A percentile compares a stretch with the other conserved stretches of the same genome.
Evolutionary conservation across 2,888 invertebrate species (phyloP).

Genomic region (Nemotelus nigrinus): DNA sequence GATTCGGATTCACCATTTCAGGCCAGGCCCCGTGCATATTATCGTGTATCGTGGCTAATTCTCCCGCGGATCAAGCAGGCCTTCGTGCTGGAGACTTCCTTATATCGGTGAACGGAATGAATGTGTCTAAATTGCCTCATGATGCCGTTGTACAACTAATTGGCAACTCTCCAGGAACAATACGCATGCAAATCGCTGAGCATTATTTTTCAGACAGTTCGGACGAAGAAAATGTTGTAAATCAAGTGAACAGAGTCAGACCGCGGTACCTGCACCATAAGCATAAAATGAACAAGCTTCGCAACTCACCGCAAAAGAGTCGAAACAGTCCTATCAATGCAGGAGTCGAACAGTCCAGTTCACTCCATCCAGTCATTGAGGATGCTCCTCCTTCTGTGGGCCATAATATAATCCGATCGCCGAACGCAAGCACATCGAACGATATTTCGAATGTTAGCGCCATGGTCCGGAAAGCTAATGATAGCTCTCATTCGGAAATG

Average conservation of each 20-base stretch:
- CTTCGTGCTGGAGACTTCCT: conserved; percentile 92
- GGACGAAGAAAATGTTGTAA: conserved; percentile 75
- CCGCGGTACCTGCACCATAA: conserved; percentile 67
- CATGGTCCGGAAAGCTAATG: conserved; percentile 59
- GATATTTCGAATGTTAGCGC: conserved; percentile 65
- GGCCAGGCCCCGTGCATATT: conserved; percentile 96
- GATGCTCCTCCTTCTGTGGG: conserved; percentile 57
- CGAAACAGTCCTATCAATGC: conserved; percentile 47
- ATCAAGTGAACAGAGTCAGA: conserved; percentile 60
- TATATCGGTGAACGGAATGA: conserved; percentile 89
- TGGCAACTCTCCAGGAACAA: conserved; percentile 83
- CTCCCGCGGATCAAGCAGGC: conserved; percentile 91
- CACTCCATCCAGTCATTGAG: conserved; percentile 59
- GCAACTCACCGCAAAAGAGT: conserved; percentile 70
- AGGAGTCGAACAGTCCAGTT: conserved; percentile 55
- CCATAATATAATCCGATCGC: conserved; percentile 56
- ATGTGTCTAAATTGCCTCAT: conserved; percentile 91
- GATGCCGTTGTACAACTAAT: conserved; percentile 93
- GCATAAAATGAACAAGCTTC: conserved; percentile 66
- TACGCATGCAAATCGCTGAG: conserved; percentile 87
- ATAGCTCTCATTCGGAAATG: conserved; percentile 44
- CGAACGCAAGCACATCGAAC: conserved; percentile 58
- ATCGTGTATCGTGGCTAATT: conserved; percentile 89
- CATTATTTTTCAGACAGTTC: conserved; percentile 87
- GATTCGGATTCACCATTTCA: conserved; percentile 98